phyloP scores from a whole-genome alignment of 2,888 invertebrate species.

The Pristionchus maxplancki region DNA sequence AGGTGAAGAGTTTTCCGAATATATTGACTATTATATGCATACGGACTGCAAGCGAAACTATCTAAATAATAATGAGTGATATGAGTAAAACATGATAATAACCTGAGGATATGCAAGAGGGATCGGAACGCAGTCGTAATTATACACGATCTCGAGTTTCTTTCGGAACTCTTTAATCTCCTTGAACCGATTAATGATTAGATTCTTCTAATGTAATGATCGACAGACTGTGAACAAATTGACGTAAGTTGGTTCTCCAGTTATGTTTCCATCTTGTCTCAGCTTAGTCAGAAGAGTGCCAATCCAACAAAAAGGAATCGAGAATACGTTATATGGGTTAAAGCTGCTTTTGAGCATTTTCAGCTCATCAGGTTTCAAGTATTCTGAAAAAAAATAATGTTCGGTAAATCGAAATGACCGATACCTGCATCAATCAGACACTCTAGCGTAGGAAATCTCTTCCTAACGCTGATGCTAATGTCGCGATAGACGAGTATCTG shows the following conservation, averaged over 20 bases:
- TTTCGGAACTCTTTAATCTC: conserved; percentile 33
- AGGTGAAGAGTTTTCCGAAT: neutral
- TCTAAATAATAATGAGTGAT: neutral
- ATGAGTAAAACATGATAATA: neutral
- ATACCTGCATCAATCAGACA: conserved; percentile 7
- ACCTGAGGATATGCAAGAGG: conserved; percentile 50
- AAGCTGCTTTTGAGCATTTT: neutral
- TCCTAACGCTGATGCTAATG: neutral
- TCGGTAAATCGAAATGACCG: neutral
- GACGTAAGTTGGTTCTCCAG: conserved; percentile 1
- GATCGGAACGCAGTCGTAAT: conserved; percentile 33
- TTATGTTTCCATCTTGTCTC: neutral
- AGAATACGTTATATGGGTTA: neutral
- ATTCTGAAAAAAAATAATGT: neutral
- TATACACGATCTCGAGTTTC: conserved; percentile 22
- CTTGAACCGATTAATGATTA: neutral
- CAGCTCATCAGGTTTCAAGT: neutral
- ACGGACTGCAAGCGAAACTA: conserved; percentile 34
- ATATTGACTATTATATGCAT: neutral
- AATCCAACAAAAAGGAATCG: conserved; percentile 2
- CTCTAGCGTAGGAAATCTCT: conserved; percentile 11
- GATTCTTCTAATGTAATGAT: neutral
- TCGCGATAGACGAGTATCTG: conserved; percentile 43
- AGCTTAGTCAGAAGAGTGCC: neutral
- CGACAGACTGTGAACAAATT: neutral